phyloP scores from a whole-genome alignment of 2,113 vertebrate species.

The Thamnaconus septentrionalis region DNA sequence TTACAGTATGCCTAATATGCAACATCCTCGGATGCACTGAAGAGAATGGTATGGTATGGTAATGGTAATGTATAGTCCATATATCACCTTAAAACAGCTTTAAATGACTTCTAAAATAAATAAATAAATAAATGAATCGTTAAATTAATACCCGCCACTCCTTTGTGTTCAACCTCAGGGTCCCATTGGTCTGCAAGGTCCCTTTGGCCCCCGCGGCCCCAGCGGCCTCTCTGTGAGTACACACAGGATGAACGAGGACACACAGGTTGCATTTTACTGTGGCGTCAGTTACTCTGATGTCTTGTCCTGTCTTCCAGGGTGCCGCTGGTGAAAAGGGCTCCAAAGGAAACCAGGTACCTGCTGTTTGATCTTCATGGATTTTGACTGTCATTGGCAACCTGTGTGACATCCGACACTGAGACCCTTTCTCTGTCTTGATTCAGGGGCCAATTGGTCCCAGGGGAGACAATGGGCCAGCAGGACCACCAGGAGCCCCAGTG shows the following conservation, averaged over 20 bases:
- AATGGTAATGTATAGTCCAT: too few relatives aligned
- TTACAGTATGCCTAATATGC: too few relatives aligned
- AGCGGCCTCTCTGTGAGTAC: constrained; percentile 89
- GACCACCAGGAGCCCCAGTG: constrained; percentile 89
- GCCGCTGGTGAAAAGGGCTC: constrained; percentile 69
- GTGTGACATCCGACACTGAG: too few relatives aligned
- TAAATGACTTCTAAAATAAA: not conserved
- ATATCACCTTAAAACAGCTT: too few relatives aligned
- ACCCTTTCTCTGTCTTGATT: constrained; percentile 1
- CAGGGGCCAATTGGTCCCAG: constrained; percentile 91
- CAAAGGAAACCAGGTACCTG: constrained; percentile 74
- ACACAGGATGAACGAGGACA: not conserved
- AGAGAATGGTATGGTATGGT: too few relatives aligned
- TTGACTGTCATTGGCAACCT: too few relatives aligned
- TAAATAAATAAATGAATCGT: not conserved
- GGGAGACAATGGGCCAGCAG: constrained; percentile 87
- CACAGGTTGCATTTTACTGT: too few relatives aligned
- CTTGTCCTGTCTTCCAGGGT: constrained; percentile 56
- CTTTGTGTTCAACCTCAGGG: constrained; percentile 75
- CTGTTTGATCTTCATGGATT: not conserved
- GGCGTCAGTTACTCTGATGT: not conserved
- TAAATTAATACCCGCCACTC: not conserved
- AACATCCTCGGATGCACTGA: too few relatives aligned
- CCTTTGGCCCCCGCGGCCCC: constrained; percentile 84
- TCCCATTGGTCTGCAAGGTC: constrained; percentile 81